phyloP scores from a whole-genome alignment of 2,113 vertebrate genomes.

The Ochotona princeps region DNA sequence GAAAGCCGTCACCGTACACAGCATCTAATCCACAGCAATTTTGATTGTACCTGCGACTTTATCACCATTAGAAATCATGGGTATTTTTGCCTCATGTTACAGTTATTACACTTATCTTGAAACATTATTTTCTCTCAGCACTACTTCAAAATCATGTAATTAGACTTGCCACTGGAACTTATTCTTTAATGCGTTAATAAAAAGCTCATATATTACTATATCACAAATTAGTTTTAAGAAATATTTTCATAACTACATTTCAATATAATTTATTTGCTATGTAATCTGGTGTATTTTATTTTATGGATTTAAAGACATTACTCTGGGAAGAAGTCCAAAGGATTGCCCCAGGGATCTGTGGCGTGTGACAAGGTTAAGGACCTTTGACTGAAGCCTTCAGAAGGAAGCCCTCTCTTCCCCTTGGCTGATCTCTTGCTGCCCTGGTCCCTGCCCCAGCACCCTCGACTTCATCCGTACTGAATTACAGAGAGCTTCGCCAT shows the following conservation, averaged over 20 bases:
- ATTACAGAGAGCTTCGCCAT: neutral
- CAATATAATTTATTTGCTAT: constrained; percentile 70
- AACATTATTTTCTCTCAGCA: constrained; percentile 71
- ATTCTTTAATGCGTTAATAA: constrained; percentile 76
- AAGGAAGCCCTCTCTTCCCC: neutral
- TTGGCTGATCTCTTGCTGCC: neutral
- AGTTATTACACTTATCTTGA: constrained; percentile 74
- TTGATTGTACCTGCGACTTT: constrained; percentile 37
- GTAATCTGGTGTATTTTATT: constrained; percentile 57
- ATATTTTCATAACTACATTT: constrained; percentile 74
- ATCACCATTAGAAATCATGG: constrained; percentile 59
- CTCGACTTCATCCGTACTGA: neutral
- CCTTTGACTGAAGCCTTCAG: neutral
- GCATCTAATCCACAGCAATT: neutral
- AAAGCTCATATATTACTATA: constrained; percentile 70
- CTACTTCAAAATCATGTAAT: constrained; percentile 77
- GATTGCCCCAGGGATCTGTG: neutral
- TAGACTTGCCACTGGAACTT: constrained; percentile 68
- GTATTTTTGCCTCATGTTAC: constrained; percentile 58
- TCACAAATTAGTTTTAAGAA: constrained; percentile 77
- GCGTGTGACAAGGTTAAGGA: neutral
- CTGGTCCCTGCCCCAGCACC: neutral
- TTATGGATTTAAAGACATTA: constrained; percentile 58
- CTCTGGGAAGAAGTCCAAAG: constrained; percentile 64
- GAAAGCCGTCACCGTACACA: neutral